Evolutionary conservation across 23 tunicate species (phyloP), one percentile per base, ranked within the genome.

Genomic region (Ciona savignyi): DNA sequence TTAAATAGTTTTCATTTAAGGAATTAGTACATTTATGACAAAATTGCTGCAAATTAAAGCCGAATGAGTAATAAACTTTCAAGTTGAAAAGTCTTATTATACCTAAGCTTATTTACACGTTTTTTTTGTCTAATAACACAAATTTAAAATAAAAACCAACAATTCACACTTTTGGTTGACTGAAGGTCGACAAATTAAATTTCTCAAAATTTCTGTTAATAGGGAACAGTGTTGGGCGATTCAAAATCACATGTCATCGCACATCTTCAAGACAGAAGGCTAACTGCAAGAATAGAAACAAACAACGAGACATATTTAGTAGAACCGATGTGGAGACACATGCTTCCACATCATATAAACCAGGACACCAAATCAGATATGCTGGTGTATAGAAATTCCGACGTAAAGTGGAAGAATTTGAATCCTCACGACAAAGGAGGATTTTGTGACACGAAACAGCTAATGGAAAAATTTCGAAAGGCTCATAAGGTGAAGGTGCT

Each of bases 261-360:
- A 33, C 85, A 83, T 35, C 32, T 76, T 24, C 34, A 90, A 32
- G 97, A 74, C 34, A 70, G 74, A 49, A 42, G n/a, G 21, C 24
- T 83, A 24, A 83, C 86, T 19, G 89, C 89, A 2, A 78, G 63
- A 32, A 90, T 90, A 33, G 42, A 68, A 0, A 83, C 97, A 0
- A 33, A 83, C 23, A 56, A 76, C 24, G 97, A 91, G n/a, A 91
- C 91, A 2, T 91, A 80, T 60, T 29, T 91, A 19, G 75, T 91
- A 1, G 97, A 91, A 72, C 97, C 97, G n/a, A 66, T 88, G 68
- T 84, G 91, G 91, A 51, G 91, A 31, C 97, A 91, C 80, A 34
- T 88, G 33, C 96, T 74, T 25, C 11, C 56, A 42, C 56, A 42
- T 42, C 11, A 42, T 15, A 42, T 42, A 6, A 42, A 42, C 56